Conservation (phyloP, 2,888 invertebrate species). For the Tetranychus piercei region DNA sequence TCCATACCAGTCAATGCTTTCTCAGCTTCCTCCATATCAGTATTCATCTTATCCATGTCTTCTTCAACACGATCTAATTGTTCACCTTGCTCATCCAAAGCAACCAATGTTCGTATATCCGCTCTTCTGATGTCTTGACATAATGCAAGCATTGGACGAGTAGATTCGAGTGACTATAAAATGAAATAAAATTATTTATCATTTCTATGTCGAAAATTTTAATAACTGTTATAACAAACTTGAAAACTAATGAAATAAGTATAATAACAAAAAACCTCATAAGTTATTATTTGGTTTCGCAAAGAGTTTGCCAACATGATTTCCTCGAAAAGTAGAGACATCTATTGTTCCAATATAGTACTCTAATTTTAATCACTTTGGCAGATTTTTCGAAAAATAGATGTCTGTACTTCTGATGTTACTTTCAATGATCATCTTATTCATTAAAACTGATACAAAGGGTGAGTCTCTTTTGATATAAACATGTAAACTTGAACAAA, state of each 20-base stretch:
- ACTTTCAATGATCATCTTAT: too few relatives aligned
- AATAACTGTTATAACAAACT: not conserved
- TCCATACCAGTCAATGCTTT: constrained; percentile 99
- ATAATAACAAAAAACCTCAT: constrained; percentile 7
- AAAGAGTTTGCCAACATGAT: too few relatives aligned
- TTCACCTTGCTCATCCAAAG: constrained; percentile 99
- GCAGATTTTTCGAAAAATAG: too few relatives aligned
- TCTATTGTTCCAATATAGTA: too few relatives aligned
- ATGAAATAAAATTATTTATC: not conserved
- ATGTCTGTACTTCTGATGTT: too few relatives aligned
- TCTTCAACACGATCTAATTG: constrained; percentile 99
- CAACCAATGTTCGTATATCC: constrained; percentile 98
- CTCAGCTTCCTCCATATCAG: constrained; percentile 98
- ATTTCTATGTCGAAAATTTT: too few relatives aligned
- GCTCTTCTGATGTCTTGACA: constrained; percentile 92
- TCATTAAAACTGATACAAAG: too few relatives aligned
- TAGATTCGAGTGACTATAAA: constrained; percentile 33
- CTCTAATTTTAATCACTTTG: too few relatives aligned
- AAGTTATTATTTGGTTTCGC: too few relatives aligned
- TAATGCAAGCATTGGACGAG: constrained; percentile 33
- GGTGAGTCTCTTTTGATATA: too few relatives aligned
- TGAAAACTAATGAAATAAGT: not conserved
- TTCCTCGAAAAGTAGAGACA: too few relatives aligned
- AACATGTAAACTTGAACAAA: too few relatives aligned
- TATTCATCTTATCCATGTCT: constrained; percentile 99